phyloP scores from a whole-genome alignment of 2,888 invertebrate species.

The Netelia inedita region DNA sequence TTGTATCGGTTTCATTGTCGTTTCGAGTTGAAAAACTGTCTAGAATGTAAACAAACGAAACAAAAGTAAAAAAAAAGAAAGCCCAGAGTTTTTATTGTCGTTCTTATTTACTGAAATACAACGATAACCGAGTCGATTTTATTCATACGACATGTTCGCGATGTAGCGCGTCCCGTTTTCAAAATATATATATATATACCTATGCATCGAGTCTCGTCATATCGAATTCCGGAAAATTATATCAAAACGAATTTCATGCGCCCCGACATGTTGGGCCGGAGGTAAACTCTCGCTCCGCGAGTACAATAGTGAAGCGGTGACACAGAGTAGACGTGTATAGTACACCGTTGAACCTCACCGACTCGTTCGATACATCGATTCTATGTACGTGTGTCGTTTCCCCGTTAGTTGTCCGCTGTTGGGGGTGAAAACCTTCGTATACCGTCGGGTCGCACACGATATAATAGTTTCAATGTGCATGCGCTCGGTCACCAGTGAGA shows the following conservation, averaged over 20 bases:
- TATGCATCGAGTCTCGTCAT: conserved; percentile 16
- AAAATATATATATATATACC: not conserved
- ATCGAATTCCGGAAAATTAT: conserved; percentile 57
- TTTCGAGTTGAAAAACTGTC: not conserved
- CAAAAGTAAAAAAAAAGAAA: conserved; percentile 4
- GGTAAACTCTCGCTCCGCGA: conserved; percentile 35
- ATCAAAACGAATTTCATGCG: conserved; percentile 46
- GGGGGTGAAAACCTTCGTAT: conserved; percentile 19
- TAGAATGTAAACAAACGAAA: not conserved
- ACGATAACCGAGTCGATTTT: conserved; percentile 25
- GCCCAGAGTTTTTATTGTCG: not conserved
- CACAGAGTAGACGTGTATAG: conserved; percentile 15
- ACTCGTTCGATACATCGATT: conserved; percentile 42
- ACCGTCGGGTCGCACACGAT: conserved; percentile 11
- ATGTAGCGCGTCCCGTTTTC: not conserved
- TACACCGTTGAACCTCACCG: not conserved
- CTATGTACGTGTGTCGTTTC: conserved; percentile 29
- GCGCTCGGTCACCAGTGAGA: conserved; percentile 9
- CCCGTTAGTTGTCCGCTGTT: conserved; percentile 27
- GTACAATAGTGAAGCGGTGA: conserved; percentile 44
- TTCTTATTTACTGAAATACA: conserved; percentile 3
- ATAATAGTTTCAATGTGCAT: conserved; percentile 32
- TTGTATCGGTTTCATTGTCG: not conserved
- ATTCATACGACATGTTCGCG: conserved; percentile 17
- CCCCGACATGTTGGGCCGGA: conserved; percentile 24